phyloP scores from a whole-genome alignment of 2,113 vertebrate genomes.

The Platycercus adscitus region DNA sequence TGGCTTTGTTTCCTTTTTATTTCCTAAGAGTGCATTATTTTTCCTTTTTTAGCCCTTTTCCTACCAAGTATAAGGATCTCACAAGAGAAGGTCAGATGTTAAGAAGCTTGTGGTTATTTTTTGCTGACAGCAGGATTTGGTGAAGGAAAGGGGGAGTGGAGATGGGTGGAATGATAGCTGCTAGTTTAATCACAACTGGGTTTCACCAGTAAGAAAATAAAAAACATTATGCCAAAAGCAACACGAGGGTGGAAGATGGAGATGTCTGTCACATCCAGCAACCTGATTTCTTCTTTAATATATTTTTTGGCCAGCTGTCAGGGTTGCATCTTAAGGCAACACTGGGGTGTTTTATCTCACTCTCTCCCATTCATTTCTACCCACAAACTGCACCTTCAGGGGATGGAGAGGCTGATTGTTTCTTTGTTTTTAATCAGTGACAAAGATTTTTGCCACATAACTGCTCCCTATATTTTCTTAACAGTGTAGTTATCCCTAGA shows the following conservation, averaged over 20 bases:
- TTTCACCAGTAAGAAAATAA: neutral
- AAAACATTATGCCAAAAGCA: neutral
- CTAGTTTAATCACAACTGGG: neutral
- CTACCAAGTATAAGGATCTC: neutral
- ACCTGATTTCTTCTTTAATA: neutral
- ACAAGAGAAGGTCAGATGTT: neutral
- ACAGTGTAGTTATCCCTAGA: neutral
- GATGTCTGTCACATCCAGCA: neutral
- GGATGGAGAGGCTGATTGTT: neutral
- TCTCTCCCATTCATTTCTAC: neutral
- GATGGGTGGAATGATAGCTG: rapidly evolving
- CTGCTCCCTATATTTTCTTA: neutral
- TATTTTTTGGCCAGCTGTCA: neutral
- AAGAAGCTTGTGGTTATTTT: neutral
- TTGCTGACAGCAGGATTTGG: neutral
- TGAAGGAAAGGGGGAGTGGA: rapidly evolving
- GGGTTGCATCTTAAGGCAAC: neutral
- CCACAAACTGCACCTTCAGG: neutral
- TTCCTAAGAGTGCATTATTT: neutral
- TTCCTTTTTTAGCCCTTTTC: neutral
- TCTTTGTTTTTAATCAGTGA: neutral
- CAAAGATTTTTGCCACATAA: neutral
- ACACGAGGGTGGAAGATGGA: neutral
- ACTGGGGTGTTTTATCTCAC: neutral
- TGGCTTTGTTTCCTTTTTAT: neutral